Evolutionary conservation across 1,140 invertebrate species (phyloP), one percentile per base, ranked within the genome.

Genomic region (Drusus annulatus): DNA sequence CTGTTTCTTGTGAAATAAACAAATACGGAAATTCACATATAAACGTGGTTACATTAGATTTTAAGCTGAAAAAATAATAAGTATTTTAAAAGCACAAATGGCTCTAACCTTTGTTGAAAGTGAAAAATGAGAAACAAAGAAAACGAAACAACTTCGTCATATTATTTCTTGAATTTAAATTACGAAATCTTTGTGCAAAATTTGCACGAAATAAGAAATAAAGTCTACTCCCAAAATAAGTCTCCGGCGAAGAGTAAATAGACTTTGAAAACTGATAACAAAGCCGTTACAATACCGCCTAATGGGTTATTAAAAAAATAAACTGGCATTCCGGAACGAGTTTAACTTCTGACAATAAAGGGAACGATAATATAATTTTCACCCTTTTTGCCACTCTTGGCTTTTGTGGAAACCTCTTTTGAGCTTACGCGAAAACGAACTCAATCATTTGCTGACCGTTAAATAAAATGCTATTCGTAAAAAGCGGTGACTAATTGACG

Each of bases 291-390:
- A 65, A 25, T 31, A 28, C n/a, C 25, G 62, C 1, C 21, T 65
- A 65, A 65, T 65, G 62, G 62, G 21, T 65, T 65, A 65, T 65
- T 65, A 65, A 65, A 65, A 25, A n/a, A 65, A 65, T 16, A 65
- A 25, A 25, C 62, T 28, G 62, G 62, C 25, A 65, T 65, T 65
- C 62, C n/a, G 28, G 16, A 28, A 15, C 4, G 62, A 21, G 16
- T n/a, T 65, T 3, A 31, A 65, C 31, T 31, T 21, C 21, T 28
- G 62, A 65, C 62, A 65, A 65, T 65, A 65, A 65, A 65, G n/a
- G 62, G 62, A 31, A 65, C 21, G n/a, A n/a, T n/a, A 15, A 65
- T 28, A 65, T 31, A 65, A 65, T 65, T 65, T 65, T 65, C 25
- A 2, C 23, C 31, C 31, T 65, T 65, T 65, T 65, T 28, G 6